A percentile compares a stretch with the other conserved stretches of the same genome.
phyloP scores from a whole-genome alignment of 30 jellyfish, hydroid and myxozoan genomes.

The Cassiopea andromeda region DNA sequence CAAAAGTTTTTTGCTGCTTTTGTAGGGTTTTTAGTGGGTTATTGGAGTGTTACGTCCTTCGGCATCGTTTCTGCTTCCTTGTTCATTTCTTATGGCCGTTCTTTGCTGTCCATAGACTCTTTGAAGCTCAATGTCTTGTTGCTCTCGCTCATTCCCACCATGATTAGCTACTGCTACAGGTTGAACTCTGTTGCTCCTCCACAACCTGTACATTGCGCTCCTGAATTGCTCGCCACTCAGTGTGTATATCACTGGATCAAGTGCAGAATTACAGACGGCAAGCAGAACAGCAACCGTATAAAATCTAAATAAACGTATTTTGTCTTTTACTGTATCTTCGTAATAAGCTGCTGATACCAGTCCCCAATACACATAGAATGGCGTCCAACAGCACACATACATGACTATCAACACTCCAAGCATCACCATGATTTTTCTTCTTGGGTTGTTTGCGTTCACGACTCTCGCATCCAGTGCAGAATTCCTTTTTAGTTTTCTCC shows the following conservation, averaged over 20 bases:
- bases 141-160: background rate
- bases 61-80: background rate
- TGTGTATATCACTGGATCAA: conserved; percentile 69
- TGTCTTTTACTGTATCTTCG: conserved; percentile 26
- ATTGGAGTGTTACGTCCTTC: too few relatives aligned
- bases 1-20: too few relatives aligned
- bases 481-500: conserved; percentile 49
- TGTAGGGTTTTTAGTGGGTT: too few relatives aligned
- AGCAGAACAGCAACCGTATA: conserved; percentile 55
- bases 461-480: background rate
- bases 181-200: conserved; percentile 11
- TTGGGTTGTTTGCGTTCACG: background rate
- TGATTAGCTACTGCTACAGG: conserved; percentile 1
- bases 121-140: background rate
- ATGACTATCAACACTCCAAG: conserved; percentile 55
- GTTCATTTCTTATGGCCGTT: background rate
- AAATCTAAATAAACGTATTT: conserved; percentile 31
- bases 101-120: background rate
- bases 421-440: conserved; percentile 67
- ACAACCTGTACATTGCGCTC: conserved; percentile 11
- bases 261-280: conserved; percentile 59
- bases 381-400: conserved; percentile 61
- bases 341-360: conserved; percentile 28
- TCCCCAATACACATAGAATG: conserved; percentile 66
- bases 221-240: conserved; percentile 67